Percentiles rank a stretch among this genome's conserved stretches.
These are phyloP conservation scores for Heliconius congener DNA, from an alignment of 1,140 invertebrate species.

Conservation along the genomic window DNA sequence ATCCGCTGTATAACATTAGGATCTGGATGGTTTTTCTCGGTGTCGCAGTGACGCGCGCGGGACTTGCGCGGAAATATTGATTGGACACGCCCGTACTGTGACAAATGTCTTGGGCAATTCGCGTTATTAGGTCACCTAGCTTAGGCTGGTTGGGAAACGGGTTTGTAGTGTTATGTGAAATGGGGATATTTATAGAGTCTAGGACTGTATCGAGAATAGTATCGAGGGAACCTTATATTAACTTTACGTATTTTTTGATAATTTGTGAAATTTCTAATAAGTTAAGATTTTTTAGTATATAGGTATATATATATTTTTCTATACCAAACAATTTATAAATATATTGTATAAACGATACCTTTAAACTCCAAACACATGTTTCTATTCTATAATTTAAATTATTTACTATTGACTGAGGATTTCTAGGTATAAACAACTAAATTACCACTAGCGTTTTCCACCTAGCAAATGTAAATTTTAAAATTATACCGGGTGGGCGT, in stretches of 20 bases:
- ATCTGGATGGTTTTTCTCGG: background rate
- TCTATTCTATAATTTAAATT: background rate
- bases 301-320: too few species aligned
- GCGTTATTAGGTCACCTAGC: conserved; percentile 27
- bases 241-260: background rate
- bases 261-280: background rate
- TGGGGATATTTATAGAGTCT: background rate
- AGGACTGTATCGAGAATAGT: background rate
- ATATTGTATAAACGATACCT: background rate
- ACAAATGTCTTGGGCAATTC: conserved; percentile 30
- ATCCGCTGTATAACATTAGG: conserved; percentile 15
- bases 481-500: conserved; percentile 65
- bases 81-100: conserved; percentile 26
- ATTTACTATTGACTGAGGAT: background rate
- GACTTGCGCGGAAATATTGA: conserved; percentile 29
- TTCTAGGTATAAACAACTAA: conserved; percentile 12
- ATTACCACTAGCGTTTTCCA: background rate
- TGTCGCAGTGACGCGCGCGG: conserved; percentile 25
- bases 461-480: conserved; percentile 43
- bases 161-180: background rate
- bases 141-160: background rate
- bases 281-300: too few species aligned
- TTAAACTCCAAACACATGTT: background rate
- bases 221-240: background rate
- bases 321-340: background rate